Evolutionary conservation across 2,113 vertebrate genomes (phyloP).

Genomic region (Plecturocebus donacophilus): DNA sequence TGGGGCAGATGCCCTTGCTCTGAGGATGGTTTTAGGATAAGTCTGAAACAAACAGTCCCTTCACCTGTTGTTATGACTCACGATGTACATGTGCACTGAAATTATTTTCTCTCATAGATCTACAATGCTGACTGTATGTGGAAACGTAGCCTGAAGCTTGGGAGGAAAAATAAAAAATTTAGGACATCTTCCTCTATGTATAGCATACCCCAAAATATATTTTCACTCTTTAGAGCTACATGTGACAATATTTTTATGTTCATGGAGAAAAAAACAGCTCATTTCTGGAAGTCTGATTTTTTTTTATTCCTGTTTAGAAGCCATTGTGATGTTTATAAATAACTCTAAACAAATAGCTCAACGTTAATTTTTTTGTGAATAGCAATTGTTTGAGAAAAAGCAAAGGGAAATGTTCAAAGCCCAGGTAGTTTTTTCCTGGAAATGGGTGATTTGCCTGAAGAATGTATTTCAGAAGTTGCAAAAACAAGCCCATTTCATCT

Average conservation of each 20-base stretch:
- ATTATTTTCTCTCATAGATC: neutral
- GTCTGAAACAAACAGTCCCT: neutral
- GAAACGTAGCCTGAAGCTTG: neutral
- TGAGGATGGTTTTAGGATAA: neutral
- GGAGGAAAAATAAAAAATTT: neutral
- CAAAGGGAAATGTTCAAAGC: neutral
- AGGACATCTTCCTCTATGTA: neutral
- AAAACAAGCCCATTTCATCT: neutral
- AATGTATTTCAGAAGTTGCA: neutral
- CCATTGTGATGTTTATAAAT: conserved; percentile 57
- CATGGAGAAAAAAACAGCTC: neutral
- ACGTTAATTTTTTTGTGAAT: neutral
- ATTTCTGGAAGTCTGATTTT: conserved; percentile 30
- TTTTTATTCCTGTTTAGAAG: conserved; percentile 36
- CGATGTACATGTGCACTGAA: neutral
- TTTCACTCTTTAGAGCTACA: neutral
- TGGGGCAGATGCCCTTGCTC: neutral
- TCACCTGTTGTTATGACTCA: neutral
- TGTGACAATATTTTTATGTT: conserved; percentile 19
- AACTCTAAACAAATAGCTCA: neutral
- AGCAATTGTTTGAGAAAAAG: conserved; percentile 9
- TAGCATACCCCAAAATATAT: conserved; percentile 50
- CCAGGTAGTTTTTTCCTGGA: neutral
- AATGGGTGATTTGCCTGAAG: neutral
- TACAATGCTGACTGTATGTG: neutral